Percentiles rank a stretch among this genome's conserved stretches.
Evolutionary conservation across 2,888 invertebrate genomes (phyloP).

Genomic region (Trilocha varians): DNA sequence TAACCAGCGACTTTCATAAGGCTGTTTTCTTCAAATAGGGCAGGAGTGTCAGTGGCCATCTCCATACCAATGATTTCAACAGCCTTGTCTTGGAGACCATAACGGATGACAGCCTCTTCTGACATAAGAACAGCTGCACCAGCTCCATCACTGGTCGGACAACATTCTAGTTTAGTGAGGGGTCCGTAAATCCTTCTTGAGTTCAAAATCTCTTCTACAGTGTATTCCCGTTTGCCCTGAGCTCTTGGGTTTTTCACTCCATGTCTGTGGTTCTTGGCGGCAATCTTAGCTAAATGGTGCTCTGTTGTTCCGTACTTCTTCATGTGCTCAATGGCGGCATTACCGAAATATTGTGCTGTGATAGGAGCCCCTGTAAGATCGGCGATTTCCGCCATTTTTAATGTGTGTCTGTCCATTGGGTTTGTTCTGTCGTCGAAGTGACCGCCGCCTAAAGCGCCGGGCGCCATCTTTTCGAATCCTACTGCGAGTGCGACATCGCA

Average conservation of each 20-base stretch:
- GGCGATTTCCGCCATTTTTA: slow-evolving; percentile 85
- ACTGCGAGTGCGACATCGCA: slow-evolving; percentile 92
- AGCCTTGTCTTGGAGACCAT: slow-evolving; percentile 85
- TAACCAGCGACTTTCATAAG: slow-evolving; percentile 86
- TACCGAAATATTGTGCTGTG: slow-evolving; percentile 96
- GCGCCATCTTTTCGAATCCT: slow-evolving; percentile 99
- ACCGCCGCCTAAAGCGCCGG: slow-evolving; percentile 84
- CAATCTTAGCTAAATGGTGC: slow-evolving; percentile 97
- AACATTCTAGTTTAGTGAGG: slow-evolving; percentile 96
- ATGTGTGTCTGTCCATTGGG: slow-evolving; percentile 91
- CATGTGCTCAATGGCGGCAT: slow-evolving; percentile 97
- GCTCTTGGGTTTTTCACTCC: slow-evolving; percentile 97
- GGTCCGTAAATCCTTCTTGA: slow-evolving; percentile 93
- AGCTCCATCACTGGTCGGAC: slow-evolving; percentile 98
- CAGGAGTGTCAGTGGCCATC: slow-evolving; percentile 93
- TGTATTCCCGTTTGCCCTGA: slow-evolving; percentile 94
- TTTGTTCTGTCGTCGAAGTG: slow-evolving; percentile 88
- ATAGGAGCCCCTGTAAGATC: slow-evolving; percentile 89
- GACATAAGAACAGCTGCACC: slow-evolving; percentile 94
- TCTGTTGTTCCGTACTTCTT: slow-evolving; percentile 93
- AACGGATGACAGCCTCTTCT: slow-evolving; percentile 89
- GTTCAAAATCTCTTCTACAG: slow-evolving; percentile 89
- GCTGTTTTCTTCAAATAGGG: slow-evolving; percentile 87
- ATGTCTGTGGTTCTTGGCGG: slow-evolving; percentile 97
- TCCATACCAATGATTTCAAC: slow-evolving; percentile 98